Evolutionary conservation across 2,113 vertebrate genomes (phyloP).

Genomic region (Scomber colias): DNA sequence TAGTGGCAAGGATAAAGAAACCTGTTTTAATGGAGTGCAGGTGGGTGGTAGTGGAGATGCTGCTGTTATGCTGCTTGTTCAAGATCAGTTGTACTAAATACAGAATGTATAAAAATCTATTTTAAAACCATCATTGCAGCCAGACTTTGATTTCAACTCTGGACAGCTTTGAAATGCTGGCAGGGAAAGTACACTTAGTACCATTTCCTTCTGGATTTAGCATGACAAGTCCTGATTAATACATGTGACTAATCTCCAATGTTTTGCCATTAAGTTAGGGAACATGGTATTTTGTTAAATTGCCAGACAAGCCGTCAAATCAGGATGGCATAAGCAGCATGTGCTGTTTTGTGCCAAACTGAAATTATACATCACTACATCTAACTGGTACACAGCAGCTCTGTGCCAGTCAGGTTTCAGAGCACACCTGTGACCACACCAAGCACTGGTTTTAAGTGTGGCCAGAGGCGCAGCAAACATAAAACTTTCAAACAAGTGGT

Average conservation of each 20-base stretch:
- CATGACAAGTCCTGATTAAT: not conserved
- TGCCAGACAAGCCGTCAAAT: not conserved
- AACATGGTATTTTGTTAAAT: not conserved
- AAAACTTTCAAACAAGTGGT: too few relatives aligned
- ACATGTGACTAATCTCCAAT: not conserved
- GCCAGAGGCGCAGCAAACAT: not conserved
- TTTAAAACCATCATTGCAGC: not conserved
- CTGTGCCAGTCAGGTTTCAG: not conserved
- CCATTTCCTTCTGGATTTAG: not conserved
- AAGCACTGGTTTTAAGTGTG: not conserved
- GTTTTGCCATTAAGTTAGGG: not conserved
- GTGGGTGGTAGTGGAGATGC: too few relatives aligned
- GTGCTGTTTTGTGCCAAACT: not conserved
- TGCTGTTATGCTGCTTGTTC: not conserved
- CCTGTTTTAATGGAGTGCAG: not conserved
- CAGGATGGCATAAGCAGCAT: not conserved
- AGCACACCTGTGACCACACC: not conserved
- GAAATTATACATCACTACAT: not conserved
- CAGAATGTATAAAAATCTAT: not conserved
- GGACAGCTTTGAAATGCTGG: not conserved
- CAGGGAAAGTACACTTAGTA: not conserved
- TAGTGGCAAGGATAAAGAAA: too few relatives aligned
- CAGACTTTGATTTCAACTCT: not conserved
- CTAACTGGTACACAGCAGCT: not conserved
- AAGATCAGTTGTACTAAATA: not conserved